A percentile compares a stretch with the other conserved stretches of the same genome.
phyloP scores from a whole-genome alignment of 2,888 invertebrate species.

The Drosophila meridionalis region DNA sequence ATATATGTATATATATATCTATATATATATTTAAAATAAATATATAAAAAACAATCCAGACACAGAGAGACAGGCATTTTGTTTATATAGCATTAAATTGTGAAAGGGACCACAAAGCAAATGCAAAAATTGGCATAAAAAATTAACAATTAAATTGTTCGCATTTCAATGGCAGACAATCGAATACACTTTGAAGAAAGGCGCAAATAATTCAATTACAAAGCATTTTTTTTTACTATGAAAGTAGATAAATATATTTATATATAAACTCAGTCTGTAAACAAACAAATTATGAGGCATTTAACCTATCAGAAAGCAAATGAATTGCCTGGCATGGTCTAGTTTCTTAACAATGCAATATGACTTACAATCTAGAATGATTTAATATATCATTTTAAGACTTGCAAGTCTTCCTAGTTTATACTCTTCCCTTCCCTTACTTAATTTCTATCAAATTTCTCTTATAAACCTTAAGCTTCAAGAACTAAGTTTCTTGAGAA shows the following conservation, averaged over 20 bases:
- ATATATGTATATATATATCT: constrained; percentile 40
- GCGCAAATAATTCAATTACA: background rate
- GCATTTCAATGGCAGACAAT: constrained; percentile 5
- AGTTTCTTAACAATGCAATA: no score
- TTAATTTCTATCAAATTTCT: no score
- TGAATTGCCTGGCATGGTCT: no score
- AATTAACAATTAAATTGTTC: constrained; percentile 26
- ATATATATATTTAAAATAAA: constrained; percentile 43
- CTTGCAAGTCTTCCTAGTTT: no score
- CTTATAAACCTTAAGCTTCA: no score
- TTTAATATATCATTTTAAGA: no score
- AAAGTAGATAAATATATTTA: background rate
- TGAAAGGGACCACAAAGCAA: constrained; percentile 54
- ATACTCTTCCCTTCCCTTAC: no score
- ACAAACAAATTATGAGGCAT: background rate
- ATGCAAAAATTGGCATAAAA: constrained; percentile 32
- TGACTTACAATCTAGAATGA: no score
- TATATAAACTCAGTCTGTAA: background rate
- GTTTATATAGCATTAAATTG: constrained; percentile 61
- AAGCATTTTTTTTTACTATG: background rate
- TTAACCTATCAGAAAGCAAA: no score
- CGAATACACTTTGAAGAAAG: constrained; percentile 15
- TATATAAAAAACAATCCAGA: constrained; percentile 20
- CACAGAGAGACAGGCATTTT: constrained; percentile 25
- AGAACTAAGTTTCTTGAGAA: no score